These are phyloP conservation scores for Hemicentrotus pulcherrimus DNA, from an alignment of 35 echinoderm and acorn worm species.

Conservation along the genomic window DNA sequence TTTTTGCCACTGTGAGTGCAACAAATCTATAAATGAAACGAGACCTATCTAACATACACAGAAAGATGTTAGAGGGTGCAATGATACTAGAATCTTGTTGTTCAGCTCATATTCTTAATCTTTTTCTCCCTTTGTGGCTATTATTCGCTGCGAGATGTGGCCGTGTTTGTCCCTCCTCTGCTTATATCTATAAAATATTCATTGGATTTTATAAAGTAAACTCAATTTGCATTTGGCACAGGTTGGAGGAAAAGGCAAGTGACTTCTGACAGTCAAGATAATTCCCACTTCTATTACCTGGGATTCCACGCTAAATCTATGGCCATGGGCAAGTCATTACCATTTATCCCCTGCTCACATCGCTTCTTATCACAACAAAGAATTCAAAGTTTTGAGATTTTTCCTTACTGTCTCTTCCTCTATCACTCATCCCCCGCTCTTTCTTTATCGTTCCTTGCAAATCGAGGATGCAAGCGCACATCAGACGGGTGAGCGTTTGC, in stretches of 20 bases:
- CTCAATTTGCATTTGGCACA: constrained; percentile 1
- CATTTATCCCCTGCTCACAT: constrained; percentile 22
- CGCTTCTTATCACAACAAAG: not conserved
- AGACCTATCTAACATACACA: not conserved
- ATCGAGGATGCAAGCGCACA: not conserved
- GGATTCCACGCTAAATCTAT: constrained; percentile 28
- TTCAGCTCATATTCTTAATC: not conserved
- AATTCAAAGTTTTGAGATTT: constrained; percentile 18
- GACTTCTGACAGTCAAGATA: constrained; percentile 13
- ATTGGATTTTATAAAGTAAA: constrained; percentile 15
- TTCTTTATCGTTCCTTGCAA: not conserved
- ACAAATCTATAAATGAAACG: not conserved
- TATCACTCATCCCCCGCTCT: not conserved
- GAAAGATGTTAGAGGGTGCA: not conserved
- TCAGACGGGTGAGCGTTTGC: not conserved
- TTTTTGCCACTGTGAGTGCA: not conserved
- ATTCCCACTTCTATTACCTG: constrained; percentile 31
- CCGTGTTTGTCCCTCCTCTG: not conserved
- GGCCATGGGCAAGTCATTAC: constrained; percentile 37
- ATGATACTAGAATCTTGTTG: too few relatives aligned
- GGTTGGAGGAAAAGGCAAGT: not conserved
- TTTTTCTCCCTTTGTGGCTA: not conserved
- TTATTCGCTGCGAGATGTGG: not conserved
- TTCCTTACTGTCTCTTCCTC: not conserved
- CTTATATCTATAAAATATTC: not conserved